Conservation (phyloP, 2,113 vertebrate species). For the Equus przewalskii region DNA sequence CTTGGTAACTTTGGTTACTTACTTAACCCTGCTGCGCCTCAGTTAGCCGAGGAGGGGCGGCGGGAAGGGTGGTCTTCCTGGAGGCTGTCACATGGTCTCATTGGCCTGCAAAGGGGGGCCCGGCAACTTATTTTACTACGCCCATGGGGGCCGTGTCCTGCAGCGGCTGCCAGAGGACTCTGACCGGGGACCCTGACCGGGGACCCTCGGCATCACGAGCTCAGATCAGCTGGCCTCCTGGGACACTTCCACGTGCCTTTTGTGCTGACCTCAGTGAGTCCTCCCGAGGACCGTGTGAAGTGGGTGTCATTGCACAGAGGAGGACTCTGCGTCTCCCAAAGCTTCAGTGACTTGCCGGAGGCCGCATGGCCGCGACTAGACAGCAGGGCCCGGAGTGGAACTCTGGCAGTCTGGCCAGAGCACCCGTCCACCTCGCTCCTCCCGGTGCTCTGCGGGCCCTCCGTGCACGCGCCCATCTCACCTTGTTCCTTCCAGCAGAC, state of each 20-base stretch:
- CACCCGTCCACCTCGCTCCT: background rate
- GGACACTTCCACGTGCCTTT: too few relatives aligned
- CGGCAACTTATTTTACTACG: background rate
- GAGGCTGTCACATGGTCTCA: background rate
- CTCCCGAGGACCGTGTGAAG: background rate
- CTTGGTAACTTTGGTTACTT: too few relatives aligned
- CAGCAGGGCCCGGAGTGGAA: background rate
- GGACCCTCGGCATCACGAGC: too few relatives aligned
- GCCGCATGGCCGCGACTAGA: background rate
- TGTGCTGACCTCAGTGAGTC: background rate
- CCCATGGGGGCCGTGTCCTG: accelerated
- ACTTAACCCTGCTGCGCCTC: background rate
- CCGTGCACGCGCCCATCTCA: background rate
- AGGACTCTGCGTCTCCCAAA: background rate
- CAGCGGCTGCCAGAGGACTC: background rate
- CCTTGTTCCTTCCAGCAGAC: background rate
- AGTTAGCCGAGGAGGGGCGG: background rate
- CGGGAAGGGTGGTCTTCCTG: background rate
- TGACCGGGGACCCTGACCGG: background rate
- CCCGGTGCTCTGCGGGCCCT: background rate
- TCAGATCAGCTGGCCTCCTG: accelerated
- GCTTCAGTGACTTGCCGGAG: background rate
- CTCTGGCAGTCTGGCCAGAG: background rate
- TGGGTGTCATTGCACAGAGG: background rate
- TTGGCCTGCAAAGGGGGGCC: background rate